Base-by-base conservation (phyloP, 2,888 invertebrate species). In the Peribatodes rhomboidaria region DNA sequence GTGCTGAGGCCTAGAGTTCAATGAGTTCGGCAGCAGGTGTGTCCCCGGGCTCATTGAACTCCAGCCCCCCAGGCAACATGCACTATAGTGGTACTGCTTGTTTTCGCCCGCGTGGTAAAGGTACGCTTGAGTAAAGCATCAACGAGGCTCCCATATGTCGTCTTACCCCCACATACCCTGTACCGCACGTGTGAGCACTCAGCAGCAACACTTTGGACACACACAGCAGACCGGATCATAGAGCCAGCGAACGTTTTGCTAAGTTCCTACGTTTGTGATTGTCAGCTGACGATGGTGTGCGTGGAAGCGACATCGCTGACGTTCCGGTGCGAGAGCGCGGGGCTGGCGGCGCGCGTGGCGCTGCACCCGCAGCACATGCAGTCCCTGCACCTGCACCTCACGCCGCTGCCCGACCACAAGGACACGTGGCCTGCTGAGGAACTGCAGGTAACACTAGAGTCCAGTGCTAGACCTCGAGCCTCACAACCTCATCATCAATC, bases 311-410 rank as follows among this genome's bases (percentile, higher is more conserved):
- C 97, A 11, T 97, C 98, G 44, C 96, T 98, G 47, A 96, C 97
- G 76, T 99, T 99, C 90, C 98, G 98, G 82, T 97, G 97, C 31
- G 98, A 98, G 73, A 95, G 95, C 55, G 92, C 90, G 65, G 94
- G 94, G 13, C 89, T 99, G 68, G 97, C 97, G 83, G 98, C 97
- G 82, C 96, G 98, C 70, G 97, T 99, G 58, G 95, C 96, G 55
- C 94, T 98, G 66, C 98, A 98, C 90, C 96, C 97, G 35, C 95
- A 96, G 79, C 98, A 98, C 85, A 95, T 98, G 90, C 98, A 99
- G 91, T 97, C 98, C 37, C 94, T 99, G 63, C 98, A 98, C 83
- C 94, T 99, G 77, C 94, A 94, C 61, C 90, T 94, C 60, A 94
- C 94, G 69, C 96, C 97, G 27, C 93, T 96, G 71, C 96, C 97